Evolutionary conservation across 2,113 vertebrate genomes (phyloP).

Genomic region (Cromileptes altivelis): DNA sequence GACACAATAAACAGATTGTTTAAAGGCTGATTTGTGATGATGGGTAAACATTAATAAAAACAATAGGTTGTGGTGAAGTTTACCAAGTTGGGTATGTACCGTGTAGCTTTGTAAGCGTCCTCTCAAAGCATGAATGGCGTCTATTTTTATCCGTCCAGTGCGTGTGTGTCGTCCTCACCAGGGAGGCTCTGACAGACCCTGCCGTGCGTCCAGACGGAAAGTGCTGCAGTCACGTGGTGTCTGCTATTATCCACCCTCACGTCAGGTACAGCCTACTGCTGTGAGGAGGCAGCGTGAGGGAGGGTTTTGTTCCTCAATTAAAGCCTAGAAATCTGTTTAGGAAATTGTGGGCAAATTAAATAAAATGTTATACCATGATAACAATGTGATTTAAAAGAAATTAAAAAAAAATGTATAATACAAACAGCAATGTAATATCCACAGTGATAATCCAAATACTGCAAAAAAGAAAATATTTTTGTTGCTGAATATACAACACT

Average conservation of each 20-base stretch:
- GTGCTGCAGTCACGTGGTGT: slow-evolving; percentile 83
- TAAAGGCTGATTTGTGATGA: background rate
- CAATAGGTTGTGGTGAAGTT: slow-evolving; percentile 29
- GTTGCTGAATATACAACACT: background rate
- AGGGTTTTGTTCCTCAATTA: background rate
- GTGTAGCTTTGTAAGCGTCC: slow-evolving; percentile 10
- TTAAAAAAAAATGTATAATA: background rate
- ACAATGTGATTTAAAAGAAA: background rate
- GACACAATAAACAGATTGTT: slow-evolving; percentile 13
- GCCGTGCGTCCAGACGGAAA: slow-evolving; percentile 67
- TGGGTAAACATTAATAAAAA: background rate
- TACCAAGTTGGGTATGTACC: slow-evolving; percentile 29
- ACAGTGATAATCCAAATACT: background rate
- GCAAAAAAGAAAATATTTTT: background rate
- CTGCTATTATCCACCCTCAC: slow-evolving; percentile 70
- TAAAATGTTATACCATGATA: background rate
- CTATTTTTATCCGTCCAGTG: slow-evolving; percentile 64
- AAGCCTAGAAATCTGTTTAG: background rate
- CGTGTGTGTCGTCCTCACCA: slow-evolving; percentile 53
- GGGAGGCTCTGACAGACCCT: slow-evolving; percentile 68
- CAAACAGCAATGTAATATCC: background rate
- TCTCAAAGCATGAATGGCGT: slow-evolving; percentile 52
- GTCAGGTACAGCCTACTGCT: slow-evolving; percentile 60
- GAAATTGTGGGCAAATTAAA: background rate
- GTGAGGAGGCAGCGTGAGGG: background rate